A percentile compares a stretch with the other conserved stretches of the same genome.
Conservation (phyloP, 1,140 invertebrate genomes). For the Micrasema minimum region DNA sequence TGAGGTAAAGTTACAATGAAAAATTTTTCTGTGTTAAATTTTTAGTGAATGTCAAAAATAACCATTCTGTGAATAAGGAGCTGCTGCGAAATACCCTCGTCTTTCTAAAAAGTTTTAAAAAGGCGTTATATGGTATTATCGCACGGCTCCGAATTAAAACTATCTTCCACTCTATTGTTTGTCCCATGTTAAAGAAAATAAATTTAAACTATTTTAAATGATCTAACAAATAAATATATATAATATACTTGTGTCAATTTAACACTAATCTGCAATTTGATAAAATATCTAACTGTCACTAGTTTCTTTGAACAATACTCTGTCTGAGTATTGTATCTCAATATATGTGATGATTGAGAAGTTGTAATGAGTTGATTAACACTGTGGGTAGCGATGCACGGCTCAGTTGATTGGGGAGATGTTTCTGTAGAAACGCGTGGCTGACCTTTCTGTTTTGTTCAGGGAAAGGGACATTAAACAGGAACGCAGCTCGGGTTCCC, state of each 20-base stretch:
- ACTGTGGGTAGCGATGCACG: slow-evolving; percentile 28
- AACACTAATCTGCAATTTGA: slow-evolving; percentile 16
- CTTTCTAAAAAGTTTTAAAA: no score
- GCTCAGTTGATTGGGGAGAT: slow-evolving; percentile 2
- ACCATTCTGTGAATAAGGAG: neutral
- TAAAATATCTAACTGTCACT: slow-evolving; percentile 2
- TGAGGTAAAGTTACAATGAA: slow-evolving; percentile 4
- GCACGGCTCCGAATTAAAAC: slow-evolving; percentile 12
- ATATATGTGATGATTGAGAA: slow-evolving; percentile 38
- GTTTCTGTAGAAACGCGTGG: neutral
- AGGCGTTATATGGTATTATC: no score
- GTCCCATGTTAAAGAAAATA: slow-evolving; percentile 8
- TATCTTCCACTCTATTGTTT: slow-evolving; percentile 2
- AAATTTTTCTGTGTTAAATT: slow-evolving; percentile 4
- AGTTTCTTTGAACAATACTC: slow-evolving; percentile 5
- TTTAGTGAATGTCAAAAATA: slow-evolving; percentile 19
- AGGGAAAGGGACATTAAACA: slow-evolving; percentile 41
- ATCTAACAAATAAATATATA: slow-evolving; percentile 23
- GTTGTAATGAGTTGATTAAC: slow-evolving; percentile 3
- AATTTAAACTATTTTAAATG: slow-evolving; percentile 13
- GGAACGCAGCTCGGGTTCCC: slow-evolving; percentile 33
- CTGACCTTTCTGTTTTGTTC: slow-evolving; percentile 33
- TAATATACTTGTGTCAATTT: neutral
- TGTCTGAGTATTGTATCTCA: slow-evolving; percentile 26
- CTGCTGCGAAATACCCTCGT: neutral